These are phyloP conservation scores for Caranx melampygus DNA, from an alignment of 2,113 vertebrate genomes.

Conservation along the genomic window DNA sequence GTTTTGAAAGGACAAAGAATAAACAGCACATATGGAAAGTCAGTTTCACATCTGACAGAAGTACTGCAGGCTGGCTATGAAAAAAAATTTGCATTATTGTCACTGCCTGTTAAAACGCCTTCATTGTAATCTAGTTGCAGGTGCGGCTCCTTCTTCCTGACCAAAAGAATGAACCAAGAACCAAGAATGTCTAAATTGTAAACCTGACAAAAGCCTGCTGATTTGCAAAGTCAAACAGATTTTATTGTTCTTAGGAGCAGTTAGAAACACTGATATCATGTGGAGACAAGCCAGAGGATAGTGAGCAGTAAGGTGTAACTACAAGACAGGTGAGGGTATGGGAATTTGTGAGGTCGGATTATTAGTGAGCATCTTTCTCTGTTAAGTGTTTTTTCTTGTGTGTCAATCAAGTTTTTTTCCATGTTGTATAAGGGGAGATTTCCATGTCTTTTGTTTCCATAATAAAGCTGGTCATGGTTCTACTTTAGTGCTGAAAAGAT, in stretches of 20 bases:
- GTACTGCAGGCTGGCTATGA: background rate
- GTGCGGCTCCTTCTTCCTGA: background rate
- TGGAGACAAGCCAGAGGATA: conserved; percentile 57
- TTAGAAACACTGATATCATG: conserved; percentile 50
- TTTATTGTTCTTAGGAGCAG: conserved; percentile 66
- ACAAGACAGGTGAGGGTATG: conserved; percentile 36
- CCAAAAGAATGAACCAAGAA: conserved; percentile 6
- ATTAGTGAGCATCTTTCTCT: background rate
- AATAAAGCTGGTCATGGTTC: too few relatives aligned
- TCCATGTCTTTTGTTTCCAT: too few relatives aligned
- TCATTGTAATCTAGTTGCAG: background rate
- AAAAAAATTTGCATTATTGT: background rate
- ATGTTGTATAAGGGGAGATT: too few relatives aligned
- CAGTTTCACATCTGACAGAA: background rate
- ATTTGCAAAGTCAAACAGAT: conserved; percentile 43
- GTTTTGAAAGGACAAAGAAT: background rate
- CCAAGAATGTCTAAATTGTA: conserved; percentile 57
- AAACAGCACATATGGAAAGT: background rate
- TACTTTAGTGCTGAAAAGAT: too few relatives aligned
- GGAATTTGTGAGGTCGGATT: conserved; percentile 22
- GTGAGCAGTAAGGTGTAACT: conserved; percentile 51
- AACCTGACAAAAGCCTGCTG: conserved; percentile 55
- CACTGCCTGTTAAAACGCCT: background rate
- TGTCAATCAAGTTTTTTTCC: too few relatives aligned
- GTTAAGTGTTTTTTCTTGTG: too few relatives aligned